Evolutionary conservation across 1,140 invertebrate genomes (phyloP).

Genomic region (Meloidogyne hapla): DNA sequence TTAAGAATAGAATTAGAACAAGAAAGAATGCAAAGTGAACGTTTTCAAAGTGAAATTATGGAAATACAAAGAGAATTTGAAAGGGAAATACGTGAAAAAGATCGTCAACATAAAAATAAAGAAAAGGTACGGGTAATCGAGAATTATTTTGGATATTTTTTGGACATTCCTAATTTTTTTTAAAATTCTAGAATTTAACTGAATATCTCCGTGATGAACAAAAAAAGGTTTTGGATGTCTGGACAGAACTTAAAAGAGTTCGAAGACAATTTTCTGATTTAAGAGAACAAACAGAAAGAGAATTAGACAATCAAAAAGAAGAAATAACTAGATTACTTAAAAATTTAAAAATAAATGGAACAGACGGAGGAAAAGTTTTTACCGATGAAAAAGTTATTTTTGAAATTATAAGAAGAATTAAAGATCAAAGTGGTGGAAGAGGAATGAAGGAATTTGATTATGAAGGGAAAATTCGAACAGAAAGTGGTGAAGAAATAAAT

Average conservation of each 20-base stretch:
- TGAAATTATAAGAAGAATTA: constrained; percentile 50
- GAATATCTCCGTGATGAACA: constrained; percentile 63
- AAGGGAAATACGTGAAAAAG: constrained; percentile 57
- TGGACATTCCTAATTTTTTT: not conserved
- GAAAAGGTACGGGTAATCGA: constrained; percentile 46
- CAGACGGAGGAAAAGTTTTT: constrained; percentile 34
- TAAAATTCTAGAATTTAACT: constrained; percentile 62
- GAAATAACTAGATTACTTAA: constrained; percentile 58
- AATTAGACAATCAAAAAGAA: constrained; percentile 47
- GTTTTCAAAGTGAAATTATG: constrained; percentile 56
- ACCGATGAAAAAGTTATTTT: constrained; percentile 49
- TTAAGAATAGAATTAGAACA: constrained; percentile 57
- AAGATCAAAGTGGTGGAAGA: constrained; percentile 33
- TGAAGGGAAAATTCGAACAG: constrained; percentile 43
- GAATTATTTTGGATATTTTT: not conserved
- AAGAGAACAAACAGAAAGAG: constrained; percentile 54
- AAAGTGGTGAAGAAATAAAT: constrained; percentile 31
- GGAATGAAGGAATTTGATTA: constrained; percentile 15
- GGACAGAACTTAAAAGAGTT: constrained; percentile 62
- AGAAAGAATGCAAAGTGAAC: constrained; percentile 54
- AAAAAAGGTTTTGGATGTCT: constrained; percentile 63
- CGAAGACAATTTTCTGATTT: constrained; percentile 60
- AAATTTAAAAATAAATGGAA: constrained; percentile 30
- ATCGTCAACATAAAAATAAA: constrained; percentile 52
- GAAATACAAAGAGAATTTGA: constrained; percentile 58